Evolutionary conservation across 2,113 vertebrate genomes (phyloP).

Genomic region (Ictidomys tridecemlineatus): DNA sequence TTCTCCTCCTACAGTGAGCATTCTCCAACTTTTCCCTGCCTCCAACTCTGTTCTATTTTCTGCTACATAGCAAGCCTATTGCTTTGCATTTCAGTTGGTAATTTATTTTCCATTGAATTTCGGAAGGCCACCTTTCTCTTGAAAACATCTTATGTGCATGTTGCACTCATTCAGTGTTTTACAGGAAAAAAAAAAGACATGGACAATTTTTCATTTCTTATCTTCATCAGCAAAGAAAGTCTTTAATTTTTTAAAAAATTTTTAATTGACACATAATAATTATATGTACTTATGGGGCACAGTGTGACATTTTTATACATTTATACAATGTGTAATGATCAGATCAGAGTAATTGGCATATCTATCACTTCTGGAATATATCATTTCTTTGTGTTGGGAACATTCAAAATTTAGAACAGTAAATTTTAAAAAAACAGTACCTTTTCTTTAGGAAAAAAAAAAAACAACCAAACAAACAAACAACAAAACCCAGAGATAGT

Average conservation of each 20-base stretch:
- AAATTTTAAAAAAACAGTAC: conserved; percentile 5
- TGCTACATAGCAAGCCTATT: not conserved
- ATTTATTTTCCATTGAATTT: conserved; percentile 66
- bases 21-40: conserved; percentile 33
- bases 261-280: conserved; percentile 12
- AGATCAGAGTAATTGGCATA: conserved; percentile 7
- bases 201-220: conserved; percentile 9
- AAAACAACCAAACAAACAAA: no score
- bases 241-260: not conserved
- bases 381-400: not conserved
- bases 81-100: conserved; percentile 57
- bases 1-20: conserved; percentile 36
- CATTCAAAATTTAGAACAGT: not conserved
- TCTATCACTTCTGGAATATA: not conserved
- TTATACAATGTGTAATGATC: not conserved
- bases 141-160: conserved; percentile 17
- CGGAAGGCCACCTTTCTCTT: conserved; percentile 57
- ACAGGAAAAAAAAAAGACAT: conserved; percentile 45
- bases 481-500: not conserved
- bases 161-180: conserved; percentile 46
- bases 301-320: not conserved
- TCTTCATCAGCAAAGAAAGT: conserved; percentile 42
- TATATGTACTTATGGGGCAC: not conserved
- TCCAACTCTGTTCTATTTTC: conserved; percentile 69
- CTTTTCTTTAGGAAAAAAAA: conserved; percentile 46